These are phyloP conservation scores for Sebastes minor DNA, from an alignment of 2,797 vertebrate genomes.

Conservation along the genomic window DNA sequence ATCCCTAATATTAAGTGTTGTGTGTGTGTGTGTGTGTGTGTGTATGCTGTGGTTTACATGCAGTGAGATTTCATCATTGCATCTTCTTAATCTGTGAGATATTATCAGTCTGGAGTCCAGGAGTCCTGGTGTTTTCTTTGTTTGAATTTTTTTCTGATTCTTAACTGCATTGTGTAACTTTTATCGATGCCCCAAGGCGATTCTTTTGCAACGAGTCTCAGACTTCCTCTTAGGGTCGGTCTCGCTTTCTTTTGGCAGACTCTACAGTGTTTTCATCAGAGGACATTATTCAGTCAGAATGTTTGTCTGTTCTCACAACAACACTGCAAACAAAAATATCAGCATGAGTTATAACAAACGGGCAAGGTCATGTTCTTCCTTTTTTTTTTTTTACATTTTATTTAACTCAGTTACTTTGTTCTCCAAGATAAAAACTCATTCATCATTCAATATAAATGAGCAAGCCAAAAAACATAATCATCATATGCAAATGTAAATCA, in stretches of 20 bases:
- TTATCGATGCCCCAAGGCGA: neutral
- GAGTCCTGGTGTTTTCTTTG: neutral
- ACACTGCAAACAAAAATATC: neutral
- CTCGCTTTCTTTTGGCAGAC: neutral
- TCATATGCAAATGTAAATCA: no score
- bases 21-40: slow-evolving; percentile 33
- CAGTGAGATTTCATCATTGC: neutral
- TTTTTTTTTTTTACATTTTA: no score
- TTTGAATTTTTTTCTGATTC: neutral
- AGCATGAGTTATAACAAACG: no score
- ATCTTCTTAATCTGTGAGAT: neutral
- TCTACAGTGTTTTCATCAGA: neutral
- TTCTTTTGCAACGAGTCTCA: neutral
- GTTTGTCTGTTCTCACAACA: neutral
- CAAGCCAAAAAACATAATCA: no score
- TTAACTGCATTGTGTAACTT: neutral
- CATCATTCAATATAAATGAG: no score
- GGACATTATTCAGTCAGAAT: neutral
- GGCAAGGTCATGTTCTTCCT: no score
- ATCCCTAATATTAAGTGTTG: slow-evolving; percentile 39
- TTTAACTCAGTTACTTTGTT: no score
- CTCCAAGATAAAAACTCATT: no score
- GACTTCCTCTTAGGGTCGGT: neutral
- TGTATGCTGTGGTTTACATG: slow-evolving; percentile 15
- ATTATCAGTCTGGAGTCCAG: neutral